Conservation (phyloP, 2,113 vertebrate genomes). For the Pseudopodoces humilis region DNA sequence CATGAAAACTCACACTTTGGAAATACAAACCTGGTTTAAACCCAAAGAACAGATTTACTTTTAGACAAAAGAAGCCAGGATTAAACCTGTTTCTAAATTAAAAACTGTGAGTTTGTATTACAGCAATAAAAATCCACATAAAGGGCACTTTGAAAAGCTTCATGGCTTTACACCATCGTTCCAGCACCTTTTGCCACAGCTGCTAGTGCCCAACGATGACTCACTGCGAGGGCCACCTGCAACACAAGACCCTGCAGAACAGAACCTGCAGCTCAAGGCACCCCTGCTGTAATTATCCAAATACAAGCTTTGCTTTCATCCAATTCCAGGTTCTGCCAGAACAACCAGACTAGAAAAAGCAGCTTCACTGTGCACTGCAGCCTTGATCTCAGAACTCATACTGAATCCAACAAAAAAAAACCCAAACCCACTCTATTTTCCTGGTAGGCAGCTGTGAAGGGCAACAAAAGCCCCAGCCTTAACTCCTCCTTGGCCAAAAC, state of each 20-base stretch:
- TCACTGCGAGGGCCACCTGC: too few relatives aligned
- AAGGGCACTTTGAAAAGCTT: not conserved
- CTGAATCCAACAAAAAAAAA: not conserved
- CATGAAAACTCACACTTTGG: rapidly evolving
- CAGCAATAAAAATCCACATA: rapidly evolving
- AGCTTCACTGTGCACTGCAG: rapidly evolving
- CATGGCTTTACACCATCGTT: not conserved
- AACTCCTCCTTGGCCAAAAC: not conserved
- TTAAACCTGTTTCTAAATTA: not conserved
- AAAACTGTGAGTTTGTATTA: rapidly evolving
- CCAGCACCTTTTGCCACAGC: rapidly evolving
- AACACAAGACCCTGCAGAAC: too few relatives aligned
- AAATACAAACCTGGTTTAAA: not conserved
- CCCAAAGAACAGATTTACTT: not conserved
- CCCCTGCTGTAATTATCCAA: rapidly evolving
- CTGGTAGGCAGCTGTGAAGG: rapidly evolving
- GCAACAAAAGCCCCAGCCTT: rapidly evolving
- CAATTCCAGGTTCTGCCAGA: rapidly evolving
- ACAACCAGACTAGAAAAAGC: not conserved
- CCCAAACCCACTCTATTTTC: not conserved
- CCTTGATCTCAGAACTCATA: rapidly evolving
- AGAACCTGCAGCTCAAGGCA: not conserved
- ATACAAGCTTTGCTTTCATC: not conserved
- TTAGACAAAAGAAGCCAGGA: not conserved
- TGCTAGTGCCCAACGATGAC: not conserved